A percentile compares a stretch with the other conserved stretches of the same genome.
These are phyloP conservation scores for Pica pica DNA, from an alignment of 2,113 vertebrate species.

Conservation along the genomic window DNA sequence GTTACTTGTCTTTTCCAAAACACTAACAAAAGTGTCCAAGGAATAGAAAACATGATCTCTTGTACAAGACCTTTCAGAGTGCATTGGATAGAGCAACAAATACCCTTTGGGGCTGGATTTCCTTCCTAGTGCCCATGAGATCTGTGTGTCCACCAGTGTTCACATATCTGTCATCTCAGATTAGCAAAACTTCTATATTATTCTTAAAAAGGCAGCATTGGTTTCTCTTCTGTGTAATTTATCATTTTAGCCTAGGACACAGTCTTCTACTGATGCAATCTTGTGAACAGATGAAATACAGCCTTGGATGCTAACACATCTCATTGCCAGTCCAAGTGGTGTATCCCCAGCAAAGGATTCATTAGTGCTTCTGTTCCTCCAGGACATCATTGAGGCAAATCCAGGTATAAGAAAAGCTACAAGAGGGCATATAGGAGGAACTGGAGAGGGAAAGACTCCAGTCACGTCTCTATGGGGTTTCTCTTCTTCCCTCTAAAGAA, in stretches of 20 bases:
- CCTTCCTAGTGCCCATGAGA: fast-evolving
- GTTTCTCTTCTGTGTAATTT: neutral
- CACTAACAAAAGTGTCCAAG: neutral
- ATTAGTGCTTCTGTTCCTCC: neutral
- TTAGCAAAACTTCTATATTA: neutral
- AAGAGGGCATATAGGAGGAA: neutral
- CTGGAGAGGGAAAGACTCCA: neutral
- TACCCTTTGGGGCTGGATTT: neutral
- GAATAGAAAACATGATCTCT: neutral
- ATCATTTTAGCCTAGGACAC: neutral
- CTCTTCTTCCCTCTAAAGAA: neutral
- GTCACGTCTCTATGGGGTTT: neutral
- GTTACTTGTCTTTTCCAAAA: neutral
- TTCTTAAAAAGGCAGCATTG: neutral
- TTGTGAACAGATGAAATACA: neutral
- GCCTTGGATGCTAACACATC: neutral
- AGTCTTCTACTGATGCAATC: neutral
- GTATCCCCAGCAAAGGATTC: neutral
- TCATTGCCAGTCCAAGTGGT: neutral
- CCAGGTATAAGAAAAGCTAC: neutral
- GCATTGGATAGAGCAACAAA: neutral
- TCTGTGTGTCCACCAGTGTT: neutral
- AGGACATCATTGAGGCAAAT: neutral
- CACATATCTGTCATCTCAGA: fast-evolving
- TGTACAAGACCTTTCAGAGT: neutral